phyloP scores from a whole-genome alignment of 2,797 vertebrate genomes.

The Clarias pachynema region DNA sequence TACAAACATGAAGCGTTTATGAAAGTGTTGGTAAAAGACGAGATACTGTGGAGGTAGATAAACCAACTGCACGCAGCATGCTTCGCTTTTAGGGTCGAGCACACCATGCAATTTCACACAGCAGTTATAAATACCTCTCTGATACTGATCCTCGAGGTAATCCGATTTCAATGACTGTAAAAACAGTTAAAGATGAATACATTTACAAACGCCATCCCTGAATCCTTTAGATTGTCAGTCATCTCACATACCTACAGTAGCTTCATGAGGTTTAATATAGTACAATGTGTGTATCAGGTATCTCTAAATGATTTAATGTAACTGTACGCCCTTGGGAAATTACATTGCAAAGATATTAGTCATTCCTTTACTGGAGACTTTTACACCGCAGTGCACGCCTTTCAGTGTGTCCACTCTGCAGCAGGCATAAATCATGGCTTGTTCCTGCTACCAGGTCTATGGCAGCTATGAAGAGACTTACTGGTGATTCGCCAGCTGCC shows the following conservation, averaged over 20 bases:
- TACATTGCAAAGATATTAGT: constrained; percentile 16
- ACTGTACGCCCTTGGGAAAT: neutral
- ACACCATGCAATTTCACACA: constrained; percentile 59
- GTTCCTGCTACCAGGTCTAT: constrained; percentile 50
- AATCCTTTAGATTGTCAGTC: neutral
- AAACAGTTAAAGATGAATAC: neutral
- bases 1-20: neutral
- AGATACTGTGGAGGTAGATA: neutral
- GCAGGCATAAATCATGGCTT: constrained; percentile 50
- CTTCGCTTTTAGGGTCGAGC: constrained; percentile 4
- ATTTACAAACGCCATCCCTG: neutral
- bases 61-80: neutral
- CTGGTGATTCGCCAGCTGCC: constrained; percentile 62
- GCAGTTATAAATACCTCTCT: constrained; percentile 57
- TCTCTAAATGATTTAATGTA: neutral
- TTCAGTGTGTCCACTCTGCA: constrained; percentile 29
- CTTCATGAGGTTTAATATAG: neutral
- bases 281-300: neutral
- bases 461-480: constrained; percentile 67
- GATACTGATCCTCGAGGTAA: constrained; percentile 36
- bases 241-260: neutral
- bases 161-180: constrained; percentile 61
- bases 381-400: constrained; percentile 35
- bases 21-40: neutral
- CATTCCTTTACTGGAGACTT: constrained; percentile 19